A percentile compares a stretch with the other conserved stretches of the same genome.
These are phyloP conservation scores for Drosophila saltans DNA, from an alignment of 1,140 invertebrate genomes.

Conservation along the genomic window DNA sequence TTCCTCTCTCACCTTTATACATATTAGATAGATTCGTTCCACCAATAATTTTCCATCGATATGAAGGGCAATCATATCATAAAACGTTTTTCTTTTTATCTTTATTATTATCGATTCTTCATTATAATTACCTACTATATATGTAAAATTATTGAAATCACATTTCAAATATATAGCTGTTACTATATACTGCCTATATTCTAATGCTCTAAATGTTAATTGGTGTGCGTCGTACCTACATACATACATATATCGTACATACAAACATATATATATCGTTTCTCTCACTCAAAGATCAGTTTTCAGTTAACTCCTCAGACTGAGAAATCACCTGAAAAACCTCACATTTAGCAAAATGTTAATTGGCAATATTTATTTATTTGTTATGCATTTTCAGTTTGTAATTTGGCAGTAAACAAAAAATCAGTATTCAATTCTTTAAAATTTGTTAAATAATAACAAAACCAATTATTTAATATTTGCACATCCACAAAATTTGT, in stretches of 20 bases:
- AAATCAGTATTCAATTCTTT: slow-evolving; percentile 24
- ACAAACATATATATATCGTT: slow-evolving; percentile 49
- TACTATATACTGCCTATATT: slow-evolving; percentile 54
- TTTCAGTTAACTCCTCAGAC: slow-evolving; percentile 3
- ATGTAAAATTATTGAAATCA: slow-evolving; percentile 64
- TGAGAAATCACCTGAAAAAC: slow-evolving; percentile 13
- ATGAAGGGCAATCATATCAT: not conserved
- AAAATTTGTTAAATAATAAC: slow-evolving; percentile 45
- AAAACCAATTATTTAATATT: slow-evolving; percentile 44
- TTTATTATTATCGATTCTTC: not conserved
- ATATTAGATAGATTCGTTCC: not conserved
- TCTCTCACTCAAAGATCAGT: slow-evolving; percentile 43
- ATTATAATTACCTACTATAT: slow-evolving; percentile 25
- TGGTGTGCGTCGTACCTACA: slow-evolving; percentile 70
- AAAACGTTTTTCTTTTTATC: not conserved
- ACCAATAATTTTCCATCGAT: not conserved
- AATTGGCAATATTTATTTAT: slow-evolving; percentile 55
- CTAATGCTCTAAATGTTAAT: slow-evolving; percentile 76
- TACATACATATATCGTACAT: not conserved
- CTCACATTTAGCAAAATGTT: slow-evolving; percentile 16
- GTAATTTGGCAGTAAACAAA: slow-evolving; percentile 37
- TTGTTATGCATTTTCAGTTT: slow-evolving; percentile 60
- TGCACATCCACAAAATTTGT: slow-evolving; percentile 59
- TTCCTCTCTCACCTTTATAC: not conserved
- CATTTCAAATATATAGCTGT: slow-evolving; percentile 25